Conservation (phyloP, 2,797 vertebrate genomes). For the Australoheros facetus region DNA sequence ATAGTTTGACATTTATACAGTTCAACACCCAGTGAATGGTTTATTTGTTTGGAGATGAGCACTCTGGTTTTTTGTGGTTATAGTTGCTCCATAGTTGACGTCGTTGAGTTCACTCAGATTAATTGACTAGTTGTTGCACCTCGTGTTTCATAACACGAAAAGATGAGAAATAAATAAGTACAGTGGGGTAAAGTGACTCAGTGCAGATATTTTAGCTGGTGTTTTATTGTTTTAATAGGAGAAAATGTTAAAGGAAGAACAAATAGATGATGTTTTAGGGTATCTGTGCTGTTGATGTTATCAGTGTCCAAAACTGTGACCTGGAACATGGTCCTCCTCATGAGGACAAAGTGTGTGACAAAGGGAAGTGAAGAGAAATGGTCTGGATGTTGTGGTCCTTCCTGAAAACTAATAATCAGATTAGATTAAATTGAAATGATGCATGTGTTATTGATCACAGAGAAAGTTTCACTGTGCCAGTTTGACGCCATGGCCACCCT, state of each 20-base stretch:
- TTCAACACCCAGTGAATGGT: too few species aligned
- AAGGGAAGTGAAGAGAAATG: background rate
- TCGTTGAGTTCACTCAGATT: background rate
- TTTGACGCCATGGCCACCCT: conserved; percentile 95
- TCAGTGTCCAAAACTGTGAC: background rate
- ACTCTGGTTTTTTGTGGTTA: background rate
- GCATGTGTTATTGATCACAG: conserved; percentile 71
- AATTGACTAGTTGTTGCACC: background rate
- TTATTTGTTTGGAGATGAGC: background rate
- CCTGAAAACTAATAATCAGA: background rate
- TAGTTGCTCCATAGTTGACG: background rate
- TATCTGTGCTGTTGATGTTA: background rate
- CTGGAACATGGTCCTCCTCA: background rate
- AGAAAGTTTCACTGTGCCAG: conserved; percentile 93
- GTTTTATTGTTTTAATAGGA: background rate
- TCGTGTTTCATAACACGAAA: background rate
- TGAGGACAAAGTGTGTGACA: too few species aligned
- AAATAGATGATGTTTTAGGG: background rate
- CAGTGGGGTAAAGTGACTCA: background rate
- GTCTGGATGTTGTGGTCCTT: background rate
- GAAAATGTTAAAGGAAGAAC: background rate
- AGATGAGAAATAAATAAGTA: background rate
- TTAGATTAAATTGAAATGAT: background rate
- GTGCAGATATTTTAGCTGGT: background rate
- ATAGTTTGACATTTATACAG: background rate